Evolutionary conservation across 2,888 invertebrate species (phyloP).

Genomic region (Parnassius mnemosyne): DNA sequence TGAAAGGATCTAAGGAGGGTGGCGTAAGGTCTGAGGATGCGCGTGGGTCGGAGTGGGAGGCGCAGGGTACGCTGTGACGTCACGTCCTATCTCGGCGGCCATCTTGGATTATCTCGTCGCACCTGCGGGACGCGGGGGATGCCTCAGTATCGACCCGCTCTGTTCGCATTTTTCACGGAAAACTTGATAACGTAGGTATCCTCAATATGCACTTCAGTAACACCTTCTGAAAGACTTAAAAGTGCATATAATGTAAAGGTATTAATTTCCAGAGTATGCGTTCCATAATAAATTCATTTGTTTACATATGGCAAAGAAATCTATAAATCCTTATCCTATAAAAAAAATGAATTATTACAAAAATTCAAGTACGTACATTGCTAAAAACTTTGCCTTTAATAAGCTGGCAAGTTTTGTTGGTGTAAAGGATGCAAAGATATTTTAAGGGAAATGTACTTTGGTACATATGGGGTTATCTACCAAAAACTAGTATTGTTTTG

Average conservation of each 20-base stretch:
- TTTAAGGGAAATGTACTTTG: too few species aligned
- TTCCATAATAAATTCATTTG: too few species aligned
- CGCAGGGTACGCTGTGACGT: slow-evolving; percentile 71
- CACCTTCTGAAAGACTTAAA: slow-evolving; percentile 9
- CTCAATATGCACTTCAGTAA: slow-evolving; percentile 27
- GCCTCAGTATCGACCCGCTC: slow-evolving; percentile 68
- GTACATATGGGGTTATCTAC: too few species aligned
- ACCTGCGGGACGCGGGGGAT: slow-evolving; percentile 71
- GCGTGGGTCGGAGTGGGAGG: slow-evolving; percentile 61
- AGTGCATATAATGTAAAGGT: background rate
- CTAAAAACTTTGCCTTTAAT: too few species aligned
- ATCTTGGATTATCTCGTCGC: slow-evolving; percentile 81
- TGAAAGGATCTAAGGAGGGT: slow-evolving; percentile 80
- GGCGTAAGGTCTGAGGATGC: slow-evolving; percentile 55
- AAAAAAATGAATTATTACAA: too few species aligned
- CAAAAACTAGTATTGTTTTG: too few species aligned
- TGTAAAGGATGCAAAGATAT: too few species aligned
- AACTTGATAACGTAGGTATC: slow-evolving; percentile 29
- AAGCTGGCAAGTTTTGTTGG: too few species aligned
- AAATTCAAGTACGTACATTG: too few species aligned
- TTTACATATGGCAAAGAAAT: too few species aligned
- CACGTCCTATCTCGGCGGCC: slow-evolving; percentile 81
- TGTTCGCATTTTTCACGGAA: slow-evolving; percentile 72
- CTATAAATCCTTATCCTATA: too few species aligned
- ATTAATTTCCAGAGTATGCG: too few species aligned